Percentiles rank a stretch among this genome's conserved stretches.
Evolutionary conservation across 2,888 invertebrate genomes (phyloP).

Genomic region (Neocrepidodera transversa): DNA sequence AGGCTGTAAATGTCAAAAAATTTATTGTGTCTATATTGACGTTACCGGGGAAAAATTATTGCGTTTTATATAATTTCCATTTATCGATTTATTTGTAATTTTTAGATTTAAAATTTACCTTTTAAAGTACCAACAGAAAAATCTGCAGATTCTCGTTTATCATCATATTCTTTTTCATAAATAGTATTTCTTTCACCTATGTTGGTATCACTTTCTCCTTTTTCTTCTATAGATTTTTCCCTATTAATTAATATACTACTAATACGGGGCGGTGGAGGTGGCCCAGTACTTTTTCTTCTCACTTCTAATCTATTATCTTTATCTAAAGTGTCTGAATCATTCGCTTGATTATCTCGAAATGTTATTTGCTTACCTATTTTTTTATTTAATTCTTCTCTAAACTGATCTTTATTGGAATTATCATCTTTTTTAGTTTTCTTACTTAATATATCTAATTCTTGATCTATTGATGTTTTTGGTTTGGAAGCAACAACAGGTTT

Average conservation of each 20-base stretch:
- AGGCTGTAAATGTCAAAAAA: conserved; percentile 23
- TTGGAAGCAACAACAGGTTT: conserved; percentile 5
- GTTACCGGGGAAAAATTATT: neutral
- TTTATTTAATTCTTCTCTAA: neutral
- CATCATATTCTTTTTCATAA: neutral
- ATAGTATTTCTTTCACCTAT: neutral
- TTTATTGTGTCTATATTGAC: neutral
- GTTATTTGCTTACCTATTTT: neutral
- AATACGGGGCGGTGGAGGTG: neutral
- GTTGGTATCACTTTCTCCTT: neutral
- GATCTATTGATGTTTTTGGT: neutral
- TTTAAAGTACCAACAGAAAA: conserved; percentile 16
- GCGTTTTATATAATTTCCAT: too few species aligned
- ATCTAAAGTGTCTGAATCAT: too few species aligned
- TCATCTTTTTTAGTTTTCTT: neutral
- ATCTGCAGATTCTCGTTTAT: neutral
- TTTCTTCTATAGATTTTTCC: neutral
- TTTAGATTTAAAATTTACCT: conserved; percentile 6
- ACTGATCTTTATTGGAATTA: neutral
- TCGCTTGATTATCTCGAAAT: neutral
- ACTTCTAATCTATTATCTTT: too few species aligned
- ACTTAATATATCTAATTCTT: neutral
- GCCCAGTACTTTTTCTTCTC: neutral
- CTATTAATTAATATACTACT: neutral
- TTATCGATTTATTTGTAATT: too few species aligned